A percentile compares a stretch with the other conserved stretches of the same genome.
Evolutionary conservation across 2,888 invertebrate species (phyloP).

Genomic region (Lepidochrysops patricia): DNA sequence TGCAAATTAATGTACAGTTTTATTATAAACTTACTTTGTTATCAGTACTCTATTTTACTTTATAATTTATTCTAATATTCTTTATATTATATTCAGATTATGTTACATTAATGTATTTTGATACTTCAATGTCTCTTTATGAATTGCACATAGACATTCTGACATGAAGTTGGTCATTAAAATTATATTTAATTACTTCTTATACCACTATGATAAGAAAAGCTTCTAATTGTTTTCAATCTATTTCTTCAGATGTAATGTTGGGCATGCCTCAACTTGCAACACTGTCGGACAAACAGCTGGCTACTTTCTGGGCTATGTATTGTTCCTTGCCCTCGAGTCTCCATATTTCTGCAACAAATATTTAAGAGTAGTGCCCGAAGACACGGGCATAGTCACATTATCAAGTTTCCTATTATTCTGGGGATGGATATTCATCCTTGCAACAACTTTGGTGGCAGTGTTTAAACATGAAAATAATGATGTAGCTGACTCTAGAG

Average conservation of each 20-base stretch:
- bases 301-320: conserved; percentile 97
- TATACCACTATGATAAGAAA: too few species aligned
- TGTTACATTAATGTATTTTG: too few species aligned
- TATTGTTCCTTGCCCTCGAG: conserved; percentile 95
- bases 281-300: conserved; percentile 99
- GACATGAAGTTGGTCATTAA: too few species aligned
- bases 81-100: too few species aligned
- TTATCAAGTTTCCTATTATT: conserved; percentile 91
- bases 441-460: conserved; percentile 91
- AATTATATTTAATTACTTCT: too few species aligned
- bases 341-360: conserved; percentile 96
- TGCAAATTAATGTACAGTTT: neutral
- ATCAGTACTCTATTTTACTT: neutral
- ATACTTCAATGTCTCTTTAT: too few species aligned
- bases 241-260: conserved; percentile 86
- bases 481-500: conserved; percentile 39
- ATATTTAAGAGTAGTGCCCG: conserved; percentile 85
- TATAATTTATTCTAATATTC: too few species aligned
- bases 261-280: conserved; percentile 98
- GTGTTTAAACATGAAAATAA: conserved; percentile 88
- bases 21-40: neutral
- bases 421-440: conserved; percentile 94
- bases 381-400: conserved; percentile 81
- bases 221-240: too few species aligned
- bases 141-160: too few species aligned